These are phyloP conservation scores for Drosophila sechellia DNA, from an alignment of 1,140 invertebrate species.

Conservation along the genomic window DNA sequence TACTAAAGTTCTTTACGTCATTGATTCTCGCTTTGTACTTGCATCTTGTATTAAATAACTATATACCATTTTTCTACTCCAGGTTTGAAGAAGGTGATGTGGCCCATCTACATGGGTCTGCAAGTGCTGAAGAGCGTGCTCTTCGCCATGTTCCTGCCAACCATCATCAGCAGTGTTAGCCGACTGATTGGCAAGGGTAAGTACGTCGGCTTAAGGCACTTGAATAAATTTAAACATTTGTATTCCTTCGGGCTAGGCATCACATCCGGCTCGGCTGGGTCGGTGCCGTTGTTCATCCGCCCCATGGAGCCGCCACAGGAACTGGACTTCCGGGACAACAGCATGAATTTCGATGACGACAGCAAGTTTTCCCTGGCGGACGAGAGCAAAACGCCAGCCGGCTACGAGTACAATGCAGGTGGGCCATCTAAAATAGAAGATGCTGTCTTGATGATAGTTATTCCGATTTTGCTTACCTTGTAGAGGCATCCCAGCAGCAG, in stretches of 20 bases:
- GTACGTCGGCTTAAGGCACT: not conserved
- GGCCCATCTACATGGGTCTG: slow-evolving; percentile 90
- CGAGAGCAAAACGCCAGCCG: slow-evolving; percentile 84
- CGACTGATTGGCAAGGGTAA: slow-evolving; percentile 93
- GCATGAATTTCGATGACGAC: slow-evolving; percentile 84
- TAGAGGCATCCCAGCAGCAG: slow-evolving; percentile 78
- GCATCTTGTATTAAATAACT: not conserved
- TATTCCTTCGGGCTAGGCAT: slow-evolving; percentile 44
- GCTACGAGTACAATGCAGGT: slow-evolving; percentile 84
- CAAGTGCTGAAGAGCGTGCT: slow-evolving; percentile 92
- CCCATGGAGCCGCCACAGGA: slow-evolving; percentile 85
- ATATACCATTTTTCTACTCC: slow-evolving; percentile 34
- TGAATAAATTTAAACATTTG: not conserved
- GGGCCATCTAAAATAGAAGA: not conserved
- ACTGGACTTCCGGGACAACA: slow-evolving; percentile 87
- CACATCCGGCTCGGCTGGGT: slow-evolving; percentile 66
- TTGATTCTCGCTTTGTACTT: too few relatives aligned
- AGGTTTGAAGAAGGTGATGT: slow-evolving; percentile 91
- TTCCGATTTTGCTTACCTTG: not conserved
- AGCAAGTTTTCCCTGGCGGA: slow-evolving; percentile 84
- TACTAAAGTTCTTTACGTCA: not conserved
- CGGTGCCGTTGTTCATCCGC: slow-evolving; percentile 72
- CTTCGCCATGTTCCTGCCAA: slow-evolving; percentile 92
- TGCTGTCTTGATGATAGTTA: not conserved
- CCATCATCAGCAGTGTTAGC: slow-evolving; percentile 91